Percentiles rank a stretch among this genome's conserved stretches.
Evolutionary conservation across 2,888 invertebrate genomes (phyloP).

Genomic region (Xestia ashworthii): DNA sequence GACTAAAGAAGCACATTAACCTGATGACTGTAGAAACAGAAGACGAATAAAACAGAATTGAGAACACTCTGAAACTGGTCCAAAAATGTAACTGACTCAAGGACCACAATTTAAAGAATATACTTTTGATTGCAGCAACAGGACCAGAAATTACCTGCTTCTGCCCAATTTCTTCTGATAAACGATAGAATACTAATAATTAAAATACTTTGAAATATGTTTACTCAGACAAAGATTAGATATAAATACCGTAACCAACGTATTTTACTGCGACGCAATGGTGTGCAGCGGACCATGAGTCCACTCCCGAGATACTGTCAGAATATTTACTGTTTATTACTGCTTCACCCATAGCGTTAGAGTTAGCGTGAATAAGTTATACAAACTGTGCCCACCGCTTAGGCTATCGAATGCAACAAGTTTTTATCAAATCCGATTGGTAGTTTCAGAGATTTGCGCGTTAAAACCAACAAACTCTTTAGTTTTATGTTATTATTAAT

Average conservation of each 20-base stretch:
- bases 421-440: background rate
- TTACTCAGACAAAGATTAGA: conserved; percentile 18
- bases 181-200: background rate
- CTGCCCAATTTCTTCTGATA: background rate
- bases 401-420: too few species aligned
- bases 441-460: background rate
- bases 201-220: background rate
- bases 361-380: background rate
- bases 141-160: background rate
- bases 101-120: background rate
- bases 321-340: conserved; percentile 22
- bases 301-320: conserved; percentile 30
- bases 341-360: conserved; percentile 9
- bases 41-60: background rate
- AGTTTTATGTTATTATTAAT: background rate
- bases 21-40: background rate
- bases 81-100: background rate
- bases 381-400: background rate
- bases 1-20: background rate
- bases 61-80: background rate
- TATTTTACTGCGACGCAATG: conserved; percentile 32
- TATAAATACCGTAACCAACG: conserved; percentile 30
- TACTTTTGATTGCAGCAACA: background rate
- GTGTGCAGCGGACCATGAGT: conserved; percentile 43
- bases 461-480: background rate